These are phyloP conservation scores for Cataglyphis livida DNA, from an alignment of 2,888 invertebrate species.

Conservation along the genomic window DNA sequence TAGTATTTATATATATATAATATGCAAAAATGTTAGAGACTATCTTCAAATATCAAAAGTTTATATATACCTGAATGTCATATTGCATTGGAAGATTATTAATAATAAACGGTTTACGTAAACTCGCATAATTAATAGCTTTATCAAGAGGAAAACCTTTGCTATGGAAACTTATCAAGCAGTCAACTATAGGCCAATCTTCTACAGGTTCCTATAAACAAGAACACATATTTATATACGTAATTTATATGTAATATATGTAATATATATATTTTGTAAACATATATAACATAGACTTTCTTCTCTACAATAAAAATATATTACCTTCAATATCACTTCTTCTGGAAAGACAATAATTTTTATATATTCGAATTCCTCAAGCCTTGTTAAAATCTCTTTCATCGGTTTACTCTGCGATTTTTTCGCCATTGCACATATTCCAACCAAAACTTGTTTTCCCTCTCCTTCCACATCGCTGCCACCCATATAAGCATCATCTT, in stretches of 20 bases:
- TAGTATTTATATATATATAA: not conserved
- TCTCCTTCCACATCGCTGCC: constrained; percentile 86
- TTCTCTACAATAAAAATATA: not conserved
- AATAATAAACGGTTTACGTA: constrained; percentile 98
- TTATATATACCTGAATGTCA: constrained; percentile 94
- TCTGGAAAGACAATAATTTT: constrained; percentile 98
- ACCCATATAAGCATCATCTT: constrained; percentile 86
- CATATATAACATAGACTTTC: not conserved
- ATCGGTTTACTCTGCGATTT: constrained; percentile 99
- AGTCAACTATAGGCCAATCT: constrained; percentile 99
- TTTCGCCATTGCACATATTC: constrained; percentile 99
- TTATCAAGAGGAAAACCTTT: constrained; percentile 99
- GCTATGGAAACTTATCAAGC: constrained; percentile 99
- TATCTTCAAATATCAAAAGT: constrained; percentile 17
- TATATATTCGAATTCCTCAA: constrained; percentile 98
- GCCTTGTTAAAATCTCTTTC: constrained; percentile 98
- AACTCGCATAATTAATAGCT: constrained; percentile 97
- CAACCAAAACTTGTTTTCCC: constrained; percentile 97
- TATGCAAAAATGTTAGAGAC: constrained; percentile 12
- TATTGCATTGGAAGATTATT: constrained; percentile 99
- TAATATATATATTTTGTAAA: not conserved
- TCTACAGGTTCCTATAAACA: constrained; percentile 94
- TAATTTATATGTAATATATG: no score
- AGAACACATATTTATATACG: not conserved
- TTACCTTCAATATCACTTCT: constrained; percentile 96